A percentile compares a stretch with the other conserved stretches of the same genome.
Conservation (phyloP, 2,113 vertebrate genomes). For the Ondatra zibethicus region DNA sequence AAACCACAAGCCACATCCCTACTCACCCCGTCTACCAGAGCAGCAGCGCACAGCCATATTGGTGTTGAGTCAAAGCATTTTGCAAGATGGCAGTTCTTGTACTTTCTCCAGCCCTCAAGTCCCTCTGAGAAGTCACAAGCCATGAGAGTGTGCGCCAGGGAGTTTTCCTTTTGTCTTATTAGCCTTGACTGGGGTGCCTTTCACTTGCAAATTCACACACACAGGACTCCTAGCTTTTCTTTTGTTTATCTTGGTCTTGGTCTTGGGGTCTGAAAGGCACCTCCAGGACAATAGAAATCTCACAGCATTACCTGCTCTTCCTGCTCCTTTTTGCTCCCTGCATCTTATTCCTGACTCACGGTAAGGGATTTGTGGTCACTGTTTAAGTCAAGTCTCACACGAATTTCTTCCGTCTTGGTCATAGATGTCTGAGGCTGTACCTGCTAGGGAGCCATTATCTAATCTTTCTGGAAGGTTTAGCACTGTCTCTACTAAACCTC, state of each 20-base stretch:
- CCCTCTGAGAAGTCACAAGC: background rate
- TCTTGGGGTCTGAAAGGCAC: background rate
- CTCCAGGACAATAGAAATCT: background rate
- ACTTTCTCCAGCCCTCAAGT: background rate
- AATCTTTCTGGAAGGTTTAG: conserved; percentile 84
- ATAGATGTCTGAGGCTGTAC: conserved; percentile 73
- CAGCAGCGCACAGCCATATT: rapidly evolving
- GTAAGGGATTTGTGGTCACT: background rate
- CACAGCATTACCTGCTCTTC: background rate
- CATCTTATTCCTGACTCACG: background rate
- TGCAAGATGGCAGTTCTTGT: background rate
- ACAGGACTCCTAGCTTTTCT: background rate
- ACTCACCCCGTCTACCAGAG: background rate
- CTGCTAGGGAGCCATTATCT: conserved; percentile 85
- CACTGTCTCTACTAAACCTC: conserved; percentile 80
- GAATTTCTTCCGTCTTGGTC: background rate
- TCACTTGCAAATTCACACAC: background rate
- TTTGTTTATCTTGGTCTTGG: background rate
- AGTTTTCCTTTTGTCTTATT: background rate
- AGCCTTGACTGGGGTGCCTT: background rate
- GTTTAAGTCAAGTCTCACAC: background rate
- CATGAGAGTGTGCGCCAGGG: background rate
- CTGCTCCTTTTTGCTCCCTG: background rate
- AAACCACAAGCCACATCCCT: background rate
- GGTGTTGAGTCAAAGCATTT: background rate